phyloP scores from a whole-genome alignment of 2,113 vertebrate species.

The Scomber colias region DNA sequence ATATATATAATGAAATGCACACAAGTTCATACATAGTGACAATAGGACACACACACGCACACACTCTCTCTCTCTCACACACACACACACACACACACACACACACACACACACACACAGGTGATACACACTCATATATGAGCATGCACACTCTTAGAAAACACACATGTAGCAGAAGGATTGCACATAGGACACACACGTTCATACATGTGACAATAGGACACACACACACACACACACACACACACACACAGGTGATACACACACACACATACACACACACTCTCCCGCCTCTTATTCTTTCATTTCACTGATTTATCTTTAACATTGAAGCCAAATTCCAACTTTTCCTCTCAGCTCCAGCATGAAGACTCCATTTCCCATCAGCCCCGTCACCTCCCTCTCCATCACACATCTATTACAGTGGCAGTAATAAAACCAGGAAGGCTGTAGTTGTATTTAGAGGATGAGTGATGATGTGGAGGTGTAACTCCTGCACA shows the following conservation, averaged over 20 bases:
- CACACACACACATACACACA: neutral
- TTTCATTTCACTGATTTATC: too few relatives aligned
- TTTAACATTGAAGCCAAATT: too few relatives aligned
- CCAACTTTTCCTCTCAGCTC: conserved; percentile 39
- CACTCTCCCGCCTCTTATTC: too few relatives aligned
- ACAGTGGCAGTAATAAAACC: too few relatives aligned
- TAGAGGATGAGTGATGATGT: conserved; percentile 47
- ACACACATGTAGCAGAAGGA: neutral
- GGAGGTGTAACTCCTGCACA: conserved; percentile 26
- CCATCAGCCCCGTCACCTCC: conserved; percentile 24
- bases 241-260: too few relatives aligned
- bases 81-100: conserved; percentile 5
- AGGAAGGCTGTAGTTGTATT: conserved; percentile 5
- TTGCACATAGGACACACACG: conserved; percentile 13
- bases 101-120: neutral
- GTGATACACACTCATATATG: too few relatives aligned
- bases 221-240: neutral
- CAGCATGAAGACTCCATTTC: neutral
- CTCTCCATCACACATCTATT: too few relatives aligned
- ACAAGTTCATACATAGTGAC: too few relatives aligned
- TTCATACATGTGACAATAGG: conserved; percentile 13
- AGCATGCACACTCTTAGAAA: too few relatives aligned
- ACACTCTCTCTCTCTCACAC: too few relatives aligned
- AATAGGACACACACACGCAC: conserved; percentile 37
- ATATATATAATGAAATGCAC: too few relatives aligned